phyloP scores from a whole-genome alignment of 2,113 vertebrate genomes.

The Ursus arctos region DNA sequence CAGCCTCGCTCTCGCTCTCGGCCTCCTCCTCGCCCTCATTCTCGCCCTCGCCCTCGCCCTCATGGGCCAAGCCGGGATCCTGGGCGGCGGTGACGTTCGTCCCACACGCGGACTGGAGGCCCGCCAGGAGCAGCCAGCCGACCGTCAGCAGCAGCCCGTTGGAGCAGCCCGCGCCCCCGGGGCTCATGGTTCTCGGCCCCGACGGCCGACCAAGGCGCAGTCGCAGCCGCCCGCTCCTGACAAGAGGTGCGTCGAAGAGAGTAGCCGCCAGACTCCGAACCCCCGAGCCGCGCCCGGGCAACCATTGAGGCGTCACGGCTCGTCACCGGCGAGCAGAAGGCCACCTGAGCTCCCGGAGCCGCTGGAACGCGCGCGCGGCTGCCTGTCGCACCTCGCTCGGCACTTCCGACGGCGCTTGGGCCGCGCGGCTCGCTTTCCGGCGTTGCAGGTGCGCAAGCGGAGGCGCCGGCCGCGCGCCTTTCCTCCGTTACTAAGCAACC shows the following conservation, averaged over 20 bases:
- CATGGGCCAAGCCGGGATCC: not conserved
- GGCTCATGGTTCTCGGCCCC: constrained; percentile 64
- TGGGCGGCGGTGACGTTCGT: constrained; percentile 40
- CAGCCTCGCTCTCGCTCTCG: not conserved
- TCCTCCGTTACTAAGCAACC: fast-evolving
- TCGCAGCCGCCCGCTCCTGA: not conserved
- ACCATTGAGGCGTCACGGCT: constrained; percentile 75
- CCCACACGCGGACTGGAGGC: constrained; percentile 1
- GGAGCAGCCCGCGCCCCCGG: not conserved
- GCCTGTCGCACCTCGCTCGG: fast-evolving
- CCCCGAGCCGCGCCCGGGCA: not conserved
- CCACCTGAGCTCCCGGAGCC: fast-evolving
- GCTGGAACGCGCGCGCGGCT: fast-evolving
- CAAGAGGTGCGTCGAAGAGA: not conserved
- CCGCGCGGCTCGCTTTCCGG: not conserved
- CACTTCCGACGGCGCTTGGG: not conserved
- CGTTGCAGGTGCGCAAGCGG: fast-evolving
- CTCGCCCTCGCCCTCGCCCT: not conserved
- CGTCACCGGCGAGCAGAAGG: not conserved
- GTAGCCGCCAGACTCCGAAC: not conserved
- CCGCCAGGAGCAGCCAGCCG: constrained; percentile 66
- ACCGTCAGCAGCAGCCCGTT: constrained; percentile 50
- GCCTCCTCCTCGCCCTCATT: not conserved
- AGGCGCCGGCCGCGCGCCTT: fast-evolving
- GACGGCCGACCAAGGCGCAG: constrained; percentile 23